Evolutionary conservation across 1,140 invertebrate genomes (phyloP).

Genomic region (Pygmarrhopalites habei): DNA sequence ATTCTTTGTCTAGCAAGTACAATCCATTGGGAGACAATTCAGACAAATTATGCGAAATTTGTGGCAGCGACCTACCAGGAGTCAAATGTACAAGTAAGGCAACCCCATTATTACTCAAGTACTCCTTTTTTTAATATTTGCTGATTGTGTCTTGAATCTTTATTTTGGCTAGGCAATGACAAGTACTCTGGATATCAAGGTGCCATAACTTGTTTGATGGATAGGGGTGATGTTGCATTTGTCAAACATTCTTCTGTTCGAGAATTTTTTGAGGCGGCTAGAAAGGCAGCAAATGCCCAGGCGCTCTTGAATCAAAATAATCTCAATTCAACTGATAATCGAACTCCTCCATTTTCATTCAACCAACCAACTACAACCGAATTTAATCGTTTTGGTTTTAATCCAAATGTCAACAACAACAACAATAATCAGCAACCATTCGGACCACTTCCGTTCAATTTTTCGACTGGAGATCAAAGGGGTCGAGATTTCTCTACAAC

Average conservation of each 20-base stretch:
- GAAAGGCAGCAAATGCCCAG: neutral
- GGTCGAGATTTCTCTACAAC: neutral
- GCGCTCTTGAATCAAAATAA: neutral
- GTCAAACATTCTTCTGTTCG: conserved; percentile 75
- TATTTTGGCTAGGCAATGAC: too few relatives aligned
- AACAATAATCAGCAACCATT: neutral
- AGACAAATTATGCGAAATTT: conserved; percentile 72
- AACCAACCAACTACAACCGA: neutral
- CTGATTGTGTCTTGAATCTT: too few relatives aligned
- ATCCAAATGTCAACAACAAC: neutral
- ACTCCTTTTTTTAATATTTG: too few relatives aligned
- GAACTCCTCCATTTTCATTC: neutral
- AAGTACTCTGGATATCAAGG: conserved; percentile 85
- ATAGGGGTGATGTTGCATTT: conserved; percentile 83
- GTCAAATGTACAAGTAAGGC: conserved; percentile 72
- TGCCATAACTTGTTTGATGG: conserved; percentile 77
- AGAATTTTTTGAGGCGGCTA: conserved; percentile 44
- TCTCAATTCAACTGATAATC: neutral
- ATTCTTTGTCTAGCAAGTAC: conserved; percentile 81
- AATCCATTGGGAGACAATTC: conserved; percentile 88
- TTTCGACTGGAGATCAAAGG: too few relatives aligned
- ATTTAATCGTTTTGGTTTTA: neutral
- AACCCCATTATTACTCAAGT: too few relatives aligned
- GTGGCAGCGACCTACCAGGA: conserved; percentile 66
- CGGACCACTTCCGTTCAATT: too few relatives aligned